These are phyloP conservation scores for Sigmodon hispidus DNA, from an alignment of 2,113 vertebrate genomes.

Conservation along the genomic window DNA sequence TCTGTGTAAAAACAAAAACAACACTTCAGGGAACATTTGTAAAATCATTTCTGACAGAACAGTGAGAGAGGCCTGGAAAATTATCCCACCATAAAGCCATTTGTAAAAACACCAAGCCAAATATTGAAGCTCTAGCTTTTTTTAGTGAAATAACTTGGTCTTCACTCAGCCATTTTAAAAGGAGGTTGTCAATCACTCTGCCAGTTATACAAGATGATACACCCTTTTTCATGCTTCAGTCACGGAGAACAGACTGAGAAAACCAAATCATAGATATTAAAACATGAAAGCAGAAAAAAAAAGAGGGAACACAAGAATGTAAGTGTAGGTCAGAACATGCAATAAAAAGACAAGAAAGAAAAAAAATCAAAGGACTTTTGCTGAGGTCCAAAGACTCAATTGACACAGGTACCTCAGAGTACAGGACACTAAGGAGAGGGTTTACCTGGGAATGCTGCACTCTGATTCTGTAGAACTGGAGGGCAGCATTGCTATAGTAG, in stretches of 20 bases:
- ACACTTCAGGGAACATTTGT: slow-evolving; percentile 14
- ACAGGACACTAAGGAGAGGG: neutral
- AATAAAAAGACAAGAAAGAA: neutral
- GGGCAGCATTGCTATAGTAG: neutral
- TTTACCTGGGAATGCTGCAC: neutral
- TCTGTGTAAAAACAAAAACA: neutral
- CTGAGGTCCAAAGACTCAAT: neutral
- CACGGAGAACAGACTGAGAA: neutral
- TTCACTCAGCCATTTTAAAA: neutral
- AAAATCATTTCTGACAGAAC: neutral
- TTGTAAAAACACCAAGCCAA: neutral
- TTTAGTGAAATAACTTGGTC: neutral
- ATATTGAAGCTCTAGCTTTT: neutral
- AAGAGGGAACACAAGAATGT: neutral
- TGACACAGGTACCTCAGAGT: neutral
- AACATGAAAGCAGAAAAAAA: neutral
- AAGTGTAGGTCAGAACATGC: neutral
- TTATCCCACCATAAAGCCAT: neutral
- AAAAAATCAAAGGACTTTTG: neutral
- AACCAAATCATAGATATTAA: neutral
- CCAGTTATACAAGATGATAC: neutral
- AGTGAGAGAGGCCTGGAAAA: neutral
- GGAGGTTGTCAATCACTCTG: neutral
- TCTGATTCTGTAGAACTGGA: neutral
- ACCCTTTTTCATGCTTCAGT: neutral